Percentiles rank a stretch among this genome's conserved stretches.
Evolutionary conservation across 2,113 vertebrate genomes (phyloP).

Genomic region (Oryzias woworae): DNA sequence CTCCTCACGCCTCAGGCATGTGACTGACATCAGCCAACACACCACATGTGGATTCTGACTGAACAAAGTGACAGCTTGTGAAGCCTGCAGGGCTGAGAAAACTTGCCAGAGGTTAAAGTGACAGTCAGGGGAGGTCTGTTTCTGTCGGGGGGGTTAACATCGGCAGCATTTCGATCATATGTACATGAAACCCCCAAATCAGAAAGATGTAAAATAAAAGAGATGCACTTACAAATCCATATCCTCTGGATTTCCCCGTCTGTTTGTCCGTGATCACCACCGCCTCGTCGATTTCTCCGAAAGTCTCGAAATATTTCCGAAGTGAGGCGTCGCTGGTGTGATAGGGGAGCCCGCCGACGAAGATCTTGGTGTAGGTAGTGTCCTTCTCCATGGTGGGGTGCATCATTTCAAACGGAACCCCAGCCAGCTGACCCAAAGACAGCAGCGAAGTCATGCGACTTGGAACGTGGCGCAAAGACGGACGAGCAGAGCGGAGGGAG

Average conservation of each 20-base stretch:
- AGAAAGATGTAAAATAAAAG: not conserved
- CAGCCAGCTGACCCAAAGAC: slow-evolving; percentile 70
- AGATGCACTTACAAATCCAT: slow-evolving; percentile 88
- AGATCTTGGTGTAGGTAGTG: slow-evolving; percentile 95
- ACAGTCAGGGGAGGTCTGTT: too few relatives aligned
- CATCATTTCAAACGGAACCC: slow-evolving; percentile 81
- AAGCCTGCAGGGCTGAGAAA: not conserved
- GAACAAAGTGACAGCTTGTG: slow-evolving; percentile 51
- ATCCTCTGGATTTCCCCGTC: slow-evolving; percentile 93
- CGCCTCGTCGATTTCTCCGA: slow-evolving; percentile 94
- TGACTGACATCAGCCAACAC: slow-evolving; percentile 59
- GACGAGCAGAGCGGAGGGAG: slow-evolving; percentile 10
- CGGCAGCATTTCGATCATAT: too few relatives aligned
- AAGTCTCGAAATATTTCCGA: slow-evolving; percentile 92
- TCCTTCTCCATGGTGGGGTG: slow-evolving; percentile 88
- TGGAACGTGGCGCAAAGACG: slow-evolving; percentile 9
- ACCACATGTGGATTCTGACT: slow-evolving; percentile 37
- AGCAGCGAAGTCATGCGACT: slow-evolving; percentile 56
- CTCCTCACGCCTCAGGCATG: slow-evolving; percentile 53
- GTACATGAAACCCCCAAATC: too few relatives aligned
- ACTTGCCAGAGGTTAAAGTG: too few relatives aligned
- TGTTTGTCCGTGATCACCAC: slow-evolving; percentile 96
- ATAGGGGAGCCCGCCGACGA: slow-evolving; percentile 92
- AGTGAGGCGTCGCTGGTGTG: slow-evolving; percentile 93
- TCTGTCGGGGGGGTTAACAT: too few relatives aligned